Percentiles rank a stretch among this genome's conserved stretches.
Evolutionary conservation across 1,140 invertebrate species (phyloP).

Genomic region (Drosophila sucinea): DNA sequence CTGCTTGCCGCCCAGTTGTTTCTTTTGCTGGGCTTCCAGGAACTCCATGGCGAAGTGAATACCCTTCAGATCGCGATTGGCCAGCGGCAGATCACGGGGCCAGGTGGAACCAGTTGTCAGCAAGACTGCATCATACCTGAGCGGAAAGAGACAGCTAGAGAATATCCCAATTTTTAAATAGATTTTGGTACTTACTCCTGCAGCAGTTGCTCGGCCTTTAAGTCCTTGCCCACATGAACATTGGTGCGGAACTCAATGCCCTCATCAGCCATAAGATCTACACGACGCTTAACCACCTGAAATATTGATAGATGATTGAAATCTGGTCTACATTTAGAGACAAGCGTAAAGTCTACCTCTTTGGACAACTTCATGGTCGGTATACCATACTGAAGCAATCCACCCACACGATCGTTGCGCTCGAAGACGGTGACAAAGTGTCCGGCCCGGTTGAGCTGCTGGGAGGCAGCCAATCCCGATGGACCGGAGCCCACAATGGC

Average conservation of each 20-base stretch:
- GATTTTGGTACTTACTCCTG: slow-evolving; percentile 75
- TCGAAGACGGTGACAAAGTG: slow-evolving; percentile 98
- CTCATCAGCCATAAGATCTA: slow-evolving; percentile 94
- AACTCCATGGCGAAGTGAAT: slow-evolving; percentile 99
- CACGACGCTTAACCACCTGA: slow-evolving; percentile 92
- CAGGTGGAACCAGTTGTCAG: slow-evolving; percentile 97
- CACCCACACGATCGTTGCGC: slow-evolving; percentile 97
- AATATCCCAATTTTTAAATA: neutral
- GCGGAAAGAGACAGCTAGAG: slow-evolving; percentile 44
- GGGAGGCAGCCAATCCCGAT: slow-evolving; percentile 97
- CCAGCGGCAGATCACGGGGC: slow-evolving; percentile 95
- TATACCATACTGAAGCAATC: slow-evolving; percentile 98
- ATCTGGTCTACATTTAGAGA: neutral
- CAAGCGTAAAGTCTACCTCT: slow-evolving; percentile 76
- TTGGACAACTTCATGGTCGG: slow-evolving; percentile 99
- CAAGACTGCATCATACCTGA: slow-evolving; percentile 92
- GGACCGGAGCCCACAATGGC: slow-evolving; percentile 98
- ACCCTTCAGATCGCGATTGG: slow-evolving; percentile 91
- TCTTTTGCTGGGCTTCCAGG: slow-evolving; percentile 98
- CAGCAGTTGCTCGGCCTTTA: slow-evolving; percentile 88
- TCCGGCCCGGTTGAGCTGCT: slow-evolving; percentile 96
- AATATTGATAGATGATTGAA: neutral
- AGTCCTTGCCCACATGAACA: slow-evolving; percentile 95
- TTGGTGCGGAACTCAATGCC: slow-evolving; percentile 96
- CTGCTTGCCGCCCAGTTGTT: slow-evolving; percentile 90